A percentile compares a stretch with the other conserved stretches of the same genome.
phyloP scores from a whole-genome alignment of 2,113 vertebrate species.

The Oryzias celebensis region DNA sequence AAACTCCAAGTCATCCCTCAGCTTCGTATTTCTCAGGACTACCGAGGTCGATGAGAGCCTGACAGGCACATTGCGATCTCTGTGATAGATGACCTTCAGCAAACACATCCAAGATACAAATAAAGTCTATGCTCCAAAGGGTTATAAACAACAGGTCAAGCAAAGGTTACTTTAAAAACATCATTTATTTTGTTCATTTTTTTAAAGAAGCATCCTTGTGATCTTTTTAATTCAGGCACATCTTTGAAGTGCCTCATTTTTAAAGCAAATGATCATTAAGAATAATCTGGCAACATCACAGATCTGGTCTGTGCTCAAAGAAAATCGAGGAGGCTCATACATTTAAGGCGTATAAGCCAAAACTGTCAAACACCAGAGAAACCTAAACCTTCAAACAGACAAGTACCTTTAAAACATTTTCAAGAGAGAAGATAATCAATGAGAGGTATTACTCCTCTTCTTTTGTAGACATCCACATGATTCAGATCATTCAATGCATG shows the following conservation, averaged over 20 bases:
- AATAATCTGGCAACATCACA: constrained; percentile 2
- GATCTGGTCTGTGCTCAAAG: constrained; percentile 7
- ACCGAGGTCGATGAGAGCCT: neutral
- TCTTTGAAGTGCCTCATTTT: constrained; percentile 12
- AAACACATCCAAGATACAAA: constrained; percentile 23
- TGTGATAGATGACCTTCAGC: constrained; percentile 23
- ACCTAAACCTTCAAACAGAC: constrained; percentile 2
- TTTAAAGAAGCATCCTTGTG: constrained; percentile 3
- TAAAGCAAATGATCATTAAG: constrained; percentile 5
- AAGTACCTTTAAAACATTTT: constrained; percentile 6
- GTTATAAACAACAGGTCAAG: constrained; percentile 36
- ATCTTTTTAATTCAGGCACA: constrained; percentile 8
- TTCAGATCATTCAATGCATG: too few species aligned
- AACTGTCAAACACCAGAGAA: neutral
- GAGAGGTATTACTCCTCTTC: too few species aligned
- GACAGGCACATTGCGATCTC: constrained; percentile 20
- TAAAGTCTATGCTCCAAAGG: constrained; percentile 29
- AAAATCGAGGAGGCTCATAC: neutral
- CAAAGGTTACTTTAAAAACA: constrained; percentile 38
- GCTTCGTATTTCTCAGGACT: neutral
- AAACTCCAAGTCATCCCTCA: neutral
- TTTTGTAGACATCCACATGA: too few species aligned
- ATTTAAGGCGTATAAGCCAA: neutral
- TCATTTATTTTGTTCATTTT: neutral
- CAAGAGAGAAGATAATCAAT: neutral